Evolutionary conservation across 2,113 vertebrate genomes (phyloP).

Genomic region (Python bivittatus): DNA sequence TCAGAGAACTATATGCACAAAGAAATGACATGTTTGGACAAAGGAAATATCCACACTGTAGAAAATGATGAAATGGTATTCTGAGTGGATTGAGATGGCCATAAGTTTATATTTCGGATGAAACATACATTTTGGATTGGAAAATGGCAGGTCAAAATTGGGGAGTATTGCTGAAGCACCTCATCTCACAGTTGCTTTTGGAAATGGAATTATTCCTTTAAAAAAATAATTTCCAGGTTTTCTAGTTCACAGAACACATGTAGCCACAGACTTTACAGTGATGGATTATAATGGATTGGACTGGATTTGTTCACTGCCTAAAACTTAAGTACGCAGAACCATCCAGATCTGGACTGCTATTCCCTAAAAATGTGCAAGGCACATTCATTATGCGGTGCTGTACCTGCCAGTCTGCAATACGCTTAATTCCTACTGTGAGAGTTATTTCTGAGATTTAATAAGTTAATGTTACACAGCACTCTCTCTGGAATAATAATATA

Average conservation of each 20-base stretch:
- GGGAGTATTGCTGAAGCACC: background rate
- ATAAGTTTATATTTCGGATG: background rate
- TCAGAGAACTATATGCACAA: background rate
- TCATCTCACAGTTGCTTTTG: background rate
- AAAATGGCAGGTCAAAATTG: background rate
- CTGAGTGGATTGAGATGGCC: background rate
- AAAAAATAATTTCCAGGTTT: background rate
- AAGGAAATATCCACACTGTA: background rate
- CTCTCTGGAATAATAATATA: background rate
- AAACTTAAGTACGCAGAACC: background rate
- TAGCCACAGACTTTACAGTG: background rate
- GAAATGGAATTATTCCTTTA: background rate
- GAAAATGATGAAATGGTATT: background rate
- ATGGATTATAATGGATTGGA: background rate
- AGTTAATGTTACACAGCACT: conserved; percentile 20
- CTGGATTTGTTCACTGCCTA: background rate
- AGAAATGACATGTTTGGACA: background rate
- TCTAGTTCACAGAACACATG: background rate
- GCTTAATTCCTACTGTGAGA: background rate
- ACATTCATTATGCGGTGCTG: background rate
- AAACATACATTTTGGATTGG: background rate
- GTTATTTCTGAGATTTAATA: background rate
- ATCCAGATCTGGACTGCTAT: background rate
- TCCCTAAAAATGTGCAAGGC: background rate
- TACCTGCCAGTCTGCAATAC: background rate